Evolutionary conservation across 2,888 invertebrate genomes (phyloP), one percentile per base, ranked within the genome.

Genomic region (Tupiocoris notatus): DNA sequence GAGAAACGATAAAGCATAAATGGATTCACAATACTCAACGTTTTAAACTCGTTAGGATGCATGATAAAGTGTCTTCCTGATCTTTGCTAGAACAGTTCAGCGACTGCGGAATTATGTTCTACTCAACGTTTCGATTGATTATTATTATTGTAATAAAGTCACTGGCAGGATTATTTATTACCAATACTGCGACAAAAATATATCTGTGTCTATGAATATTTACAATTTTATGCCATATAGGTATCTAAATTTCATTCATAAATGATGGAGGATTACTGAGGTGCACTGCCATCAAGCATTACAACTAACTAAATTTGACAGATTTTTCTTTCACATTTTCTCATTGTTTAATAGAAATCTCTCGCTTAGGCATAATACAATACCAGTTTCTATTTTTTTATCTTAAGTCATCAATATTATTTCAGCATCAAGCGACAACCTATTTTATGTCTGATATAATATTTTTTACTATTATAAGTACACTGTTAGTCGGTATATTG

Each of bases 91-190:
- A 39, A 39, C 39, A 39, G 39, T 12, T 39, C 12, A 7, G 39
- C 39, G 12, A 39, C 12, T 39, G 39, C 39, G 12, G 39, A 39
- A 7, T 39, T 39, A 39, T 39, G 39, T 39, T 39, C 39, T 39
- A 39, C 39, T 39, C 39, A 39, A 39, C 6, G 6, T 12, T 39
- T 39, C 3, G 39, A 39, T 39, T 39, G 39, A 39, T 39, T 39
- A 39, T 39, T 39, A n/a, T n/a, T n/a, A 12, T 39, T 39, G 39
- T 39, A 12, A 6, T 59, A 59, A 3, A 59, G 17, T 9, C n/a
- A 70, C 6, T 70, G 70, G 70, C 57, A 70, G 70, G 70, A 61
- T 23, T 59, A 70, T 70, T 70, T 58, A 58, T 61, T 70, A 59
- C 61, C 59, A 25, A 70, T 9, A 22, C 9, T 58, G 12, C 17